These are phyloP conservation scores for Cryptoprocta ferox DNA, from an alignment of 2,797 vertebrate genomes.

Conservation along the genomic window DNA sequence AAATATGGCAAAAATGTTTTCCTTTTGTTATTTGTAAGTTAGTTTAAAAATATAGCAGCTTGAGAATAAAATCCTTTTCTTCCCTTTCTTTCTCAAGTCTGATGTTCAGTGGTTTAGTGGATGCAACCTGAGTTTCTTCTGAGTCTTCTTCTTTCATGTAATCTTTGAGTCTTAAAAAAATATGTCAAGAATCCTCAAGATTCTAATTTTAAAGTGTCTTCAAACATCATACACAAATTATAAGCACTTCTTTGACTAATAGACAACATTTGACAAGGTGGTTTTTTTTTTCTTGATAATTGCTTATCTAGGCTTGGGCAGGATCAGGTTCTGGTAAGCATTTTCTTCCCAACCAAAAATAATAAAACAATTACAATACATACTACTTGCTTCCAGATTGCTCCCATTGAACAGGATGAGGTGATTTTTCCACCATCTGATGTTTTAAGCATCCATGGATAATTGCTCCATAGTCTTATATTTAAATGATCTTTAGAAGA, in stretches of 20 bases:
- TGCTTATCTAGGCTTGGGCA: background rate
- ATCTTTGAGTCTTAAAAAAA: slow-evolving; percentile 72
- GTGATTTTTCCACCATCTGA: slow-evolving; percentile 78
- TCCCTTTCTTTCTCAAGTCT: slow-evolving; percentile 4
- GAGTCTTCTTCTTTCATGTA: slow-evolving; percentile 28
- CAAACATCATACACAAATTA: background rate
- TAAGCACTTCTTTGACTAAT: slow-evolving; percentile 44
- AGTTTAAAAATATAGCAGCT: slow-evolving; percentile 54
- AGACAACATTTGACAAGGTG: background rate
- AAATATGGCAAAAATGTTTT: background rate
- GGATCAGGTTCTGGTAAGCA: slow-evolving; percentile 54
- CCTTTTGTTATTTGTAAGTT: slow-evolving; percentile 43
- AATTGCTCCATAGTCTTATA: slow-evolving; percentile 80
- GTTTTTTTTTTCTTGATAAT: background rate
- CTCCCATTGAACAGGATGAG: slow-evolving; percentile 67
- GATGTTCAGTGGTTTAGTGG: slow-evolving; percentile 47
- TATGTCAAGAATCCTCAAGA: slow-evolving; percentile 56
- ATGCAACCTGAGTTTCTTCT: background rate
- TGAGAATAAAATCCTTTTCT: slow-evolving; percentile 51
- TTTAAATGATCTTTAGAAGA: slow-evolving; percentile 82
- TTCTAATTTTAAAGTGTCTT: slow-evolving; percentile 69
- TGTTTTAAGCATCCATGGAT: slow-evolving; percentile 78
- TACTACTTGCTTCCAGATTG: slow-evolving; percentile 63
- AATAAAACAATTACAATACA: slow-evolving; percentile 73
- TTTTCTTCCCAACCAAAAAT: slow-evolving; percentile 67